Evolutionary conservation across 2,797 vertebrate genomes (phyloP).

Genomic region (Sarcophilus harrisii): DNA sequence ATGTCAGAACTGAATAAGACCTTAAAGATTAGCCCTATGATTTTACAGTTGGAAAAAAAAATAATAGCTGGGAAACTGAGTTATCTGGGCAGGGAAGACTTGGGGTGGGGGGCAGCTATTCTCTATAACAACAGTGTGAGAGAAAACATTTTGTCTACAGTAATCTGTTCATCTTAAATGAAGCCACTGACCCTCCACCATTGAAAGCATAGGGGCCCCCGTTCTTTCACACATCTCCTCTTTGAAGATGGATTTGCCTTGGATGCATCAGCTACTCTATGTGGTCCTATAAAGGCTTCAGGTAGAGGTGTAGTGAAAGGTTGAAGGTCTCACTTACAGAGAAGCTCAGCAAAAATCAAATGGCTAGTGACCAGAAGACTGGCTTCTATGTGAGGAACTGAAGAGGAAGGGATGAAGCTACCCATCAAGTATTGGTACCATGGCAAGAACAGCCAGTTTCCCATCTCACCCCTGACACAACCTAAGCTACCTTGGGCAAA

Average conservation of each 20-base stretch:
- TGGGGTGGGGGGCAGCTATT: not conserved
- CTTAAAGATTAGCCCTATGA: not conserved
- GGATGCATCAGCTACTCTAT: not conserved
- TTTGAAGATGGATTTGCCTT: not conserved
- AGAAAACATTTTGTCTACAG: not conserved
- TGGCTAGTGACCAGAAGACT: not conserved
- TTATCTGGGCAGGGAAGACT: not conserved
- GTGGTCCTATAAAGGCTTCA: too few relatives aligned
- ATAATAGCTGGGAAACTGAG: not conserved
- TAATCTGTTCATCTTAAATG: not conserved
- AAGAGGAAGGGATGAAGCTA: not conserved
- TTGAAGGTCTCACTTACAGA: not conserved
- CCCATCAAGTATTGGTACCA: not conserved
- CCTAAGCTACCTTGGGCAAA: not conserved
- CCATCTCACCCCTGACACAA: not conserved
- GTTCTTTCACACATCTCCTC: not conserved
- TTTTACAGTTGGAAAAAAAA: not conserved
- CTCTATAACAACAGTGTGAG: not conserved
- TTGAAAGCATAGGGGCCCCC: not conserved
- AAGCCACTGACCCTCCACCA: not conserved
- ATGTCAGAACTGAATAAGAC: not conserved
- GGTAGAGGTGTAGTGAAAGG: fast-evolving
- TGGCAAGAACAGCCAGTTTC: not conserved
- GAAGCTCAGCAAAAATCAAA: not conserved
- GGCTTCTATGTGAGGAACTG: not conserved